Conservation (phyloP, 2,113 vertebrate species). For the Dendropsophus ebraccatus region DNA sequence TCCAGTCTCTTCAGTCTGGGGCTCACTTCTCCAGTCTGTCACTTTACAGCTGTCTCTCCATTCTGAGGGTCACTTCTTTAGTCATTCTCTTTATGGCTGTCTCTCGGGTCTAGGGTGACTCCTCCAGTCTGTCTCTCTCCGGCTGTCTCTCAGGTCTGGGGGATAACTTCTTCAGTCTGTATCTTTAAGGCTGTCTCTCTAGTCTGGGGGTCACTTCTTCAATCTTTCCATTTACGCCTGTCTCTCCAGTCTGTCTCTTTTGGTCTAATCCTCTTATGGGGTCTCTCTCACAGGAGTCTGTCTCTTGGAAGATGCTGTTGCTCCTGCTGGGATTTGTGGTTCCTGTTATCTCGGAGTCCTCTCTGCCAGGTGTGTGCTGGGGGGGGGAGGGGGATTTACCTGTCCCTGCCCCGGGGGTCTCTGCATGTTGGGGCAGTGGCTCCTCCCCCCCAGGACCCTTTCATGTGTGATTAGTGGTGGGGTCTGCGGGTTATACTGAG, state of each 20-base stretch:
- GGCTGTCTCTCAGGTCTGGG: too few species aligned
- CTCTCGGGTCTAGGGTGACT: too few species aligned
- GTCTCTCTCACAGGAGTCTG: not conserved
- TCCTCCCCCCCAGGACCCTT: not conserved
- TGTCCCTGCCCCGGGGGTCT: conserved; percentile 18
- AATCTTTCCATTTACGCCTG: too few species aligned
- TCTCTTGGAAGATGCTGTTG: conserved; percentile 10
- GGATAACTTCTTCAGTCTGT: too few species aligned
- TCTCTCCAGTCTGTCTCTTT: too few species aligned
- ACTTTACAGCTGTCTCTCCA: not conserved
- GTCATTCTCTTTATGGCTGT: too few species aligned
- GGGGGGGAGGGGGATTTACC: not conserved
- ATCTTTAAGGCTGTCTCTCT: too few species aligned
- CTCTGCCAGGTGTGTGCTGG: conserved; percentile 19
- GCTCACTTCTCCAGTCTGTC: not conserved
- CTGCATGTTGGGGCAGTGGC: not conserved
- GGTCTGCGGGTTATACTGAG: not conserved
- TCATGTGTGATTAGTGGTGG: conserved; percentile 24
- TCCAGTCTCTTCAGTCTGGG: too few species aligned
- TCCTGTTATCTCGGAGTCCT: not conserved
- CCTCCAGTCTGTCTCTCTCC: too few species aligned
- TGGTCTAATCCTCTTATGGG: not conserved
- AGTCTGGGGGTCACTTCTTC: too few species aligned
- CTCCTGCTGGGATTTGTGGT: not conserved
- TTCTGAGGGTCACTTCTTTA: too few species aligned